Evolutionary conservation across 2,113 vertebrate species (phyloP), one percentile per base, ranked within the genome.

Genomic region (Cepphus grylle): DNA sequence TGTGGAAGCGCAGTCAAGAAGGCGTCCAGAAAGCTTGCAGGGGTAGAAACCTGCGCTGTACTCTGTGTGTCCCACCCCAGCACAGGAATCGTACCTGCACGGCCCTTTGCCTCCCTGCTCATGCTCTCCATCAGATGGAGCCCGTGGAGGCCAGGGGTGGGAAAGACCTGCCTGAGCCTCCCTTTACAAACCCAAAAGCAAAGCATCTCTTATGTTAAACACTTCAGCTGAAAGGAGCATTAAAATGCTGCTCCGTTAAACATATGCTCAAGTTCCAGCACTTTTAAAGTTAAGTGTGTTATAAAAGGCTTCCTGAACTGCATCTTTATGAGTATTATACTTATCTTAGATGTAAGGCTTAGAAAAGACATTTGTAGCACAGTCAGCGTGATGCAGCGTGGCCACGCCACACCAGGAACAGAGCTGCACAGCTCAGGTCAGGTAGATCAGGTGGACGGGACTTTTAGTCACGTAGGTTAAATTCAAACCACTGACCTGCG

Each of bases 51-150:
- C n/a, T 23, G 15, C 5, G 0, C 42, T 3, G 12, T 11, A 4
- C 34, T 20, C 63, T 1, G 7, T 2, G 5, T 45, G 55, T 49
- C 52, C 43, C 45, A 49, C n/a, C 32, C 56, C 34, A 25, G 1
- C 1, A 1, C 20, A 36, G 66, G 52, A 42, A 16, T 27, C 0
- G 3, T 1, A 30, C 2, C 1, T 2, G 29, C 34, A 23, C 22
- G 15, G 8, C 26, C 32, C 67, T 58, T 36, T 15, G 38, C 45
- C 29, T 69, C 20, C 61, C 34, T 63, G 49, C 55, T 47, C 0
- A 1, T 13, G n/a, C 62, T 80, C 61, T 40, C 42, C 34, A 6
- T 40, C 45, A 15, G 16, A 6, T 5, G 8, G 18, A 61, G 42
- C 87, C 12, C 11, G 1, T 9, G 38, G 42, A 63, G 40, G 14